These are phyloP conservation scores for Phytoseiulus persimilis DNA, from an alignment of 2,888 invertebrate species.

Conservation along the genomic window DNA sequence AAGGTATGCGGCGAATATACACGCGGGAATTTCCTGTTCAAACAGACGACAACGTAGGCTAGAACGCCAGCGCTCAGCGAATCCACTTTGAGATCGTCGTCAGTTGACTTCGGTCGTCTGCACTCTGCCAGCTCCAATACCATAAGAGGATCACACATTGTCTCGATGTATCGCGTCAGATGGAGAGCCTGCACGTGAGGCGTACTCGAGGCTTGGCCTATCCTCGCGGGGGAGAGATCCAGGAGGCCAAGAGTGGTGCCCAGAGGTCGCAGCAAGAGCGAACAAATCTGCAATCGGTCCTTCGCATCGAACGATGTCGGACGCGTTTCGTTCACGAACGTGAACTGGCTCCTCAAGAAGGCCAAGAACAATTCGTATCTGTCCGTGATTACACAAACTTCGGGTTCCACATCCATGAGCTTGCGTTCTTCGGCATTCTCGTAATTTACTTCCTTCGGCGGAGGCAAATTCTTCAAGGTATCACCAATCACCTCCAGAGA, in stretches of 20 bases:
- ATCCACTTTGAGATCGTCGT: background rate
- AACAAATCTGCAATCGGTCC: background rate
- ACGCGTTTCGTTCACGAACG: background rate
- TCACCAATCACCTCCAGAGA: background rate
- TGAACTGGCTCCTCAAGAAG: background rate
- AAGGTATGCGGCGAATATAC: background rate
- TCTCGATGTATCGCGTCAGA: background rate
- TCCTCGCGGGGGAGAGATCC: background rate
- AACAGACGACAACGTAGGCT: background rate
- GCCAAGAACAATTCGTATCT: background rate
- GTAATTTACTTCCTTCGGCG: background rate
- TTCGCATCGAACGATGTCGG: background rate
- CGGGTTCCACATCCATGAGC: background rate
- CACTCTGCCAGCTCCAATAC: background rate
- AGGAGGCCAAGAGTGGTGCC: constrained; percentile 18
- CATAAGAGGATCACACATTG: background rate
- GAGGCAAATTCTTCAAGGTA: background rate
- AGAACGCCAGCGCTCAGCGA: background rate
- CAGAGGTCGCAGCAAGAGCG: background rate
- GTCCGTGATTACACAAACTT: background rate
- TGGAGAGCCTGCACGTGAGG: background rate
- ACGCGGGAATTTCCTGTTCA: background rate
- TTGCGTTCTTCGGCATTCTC: constrained; percentile 18
- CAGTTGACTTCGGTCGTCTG: no score
- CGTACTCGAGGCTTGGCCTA: background rate